A percentile compares a stretch with the other conserved stretches of the same genome.
Conservation (phyloP, 2,113 vertebrate species). For the Cephalopholis sonnerati region DNA sequence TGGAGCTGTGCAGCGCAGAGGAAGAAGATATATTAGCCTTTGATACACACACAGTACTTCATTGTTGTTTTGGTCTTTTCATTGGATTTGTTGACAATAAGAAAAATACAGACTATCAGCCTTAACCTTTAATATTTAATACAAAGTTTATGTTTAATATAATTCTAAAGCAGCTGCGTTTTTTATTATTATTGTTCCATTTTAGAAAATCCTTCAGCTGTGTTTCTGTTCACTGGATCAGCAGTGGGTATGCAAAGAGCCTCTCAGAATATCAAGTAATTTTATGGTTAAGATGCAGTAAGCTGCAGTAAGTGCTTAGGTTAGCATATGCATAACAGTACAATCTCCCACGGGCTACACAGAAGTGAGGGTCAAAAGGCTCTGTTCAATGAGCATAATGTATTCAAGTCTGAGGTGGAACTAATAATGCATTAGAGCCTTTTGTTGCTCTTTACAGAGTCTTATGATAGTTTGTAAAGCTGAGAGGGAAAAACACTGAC, state of each 20-base stretch:
- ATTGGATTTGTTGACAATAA: background rate
- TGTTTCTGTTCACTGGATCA: constrained; percentile 46
- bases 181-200: constrained; percentile 25
- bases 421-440: constrained; percentile 1
- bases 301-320: constrained; percentile 57
- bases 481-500: constrained; percentile 1
- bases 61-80: no score
- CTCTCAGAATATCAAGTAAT: constrained; percentile 43
- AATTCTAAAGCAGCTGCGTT: constrained; percentile 28
- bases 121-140: background rate
- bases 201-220: constrained; percentile 29
- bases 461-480: background rate
- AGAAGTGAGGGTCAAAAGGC: constrained; percentile 34
- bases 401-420: constrained; percentile 33
- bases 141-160: constrained; percentile 1
- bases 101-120: background rate
- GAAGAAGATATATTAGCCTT: no score
- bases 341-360: constrained; percentile 12
- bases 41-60: no score
- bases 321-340: constrained; percentile 34
- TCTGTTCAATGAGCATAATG: constrained; percentile 19
- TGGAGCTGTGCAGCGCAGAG: no score
- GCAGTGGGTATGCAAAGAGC: constrained; percentile 41
- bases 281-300: constrained; percentile 56
- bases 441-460: background rate